phyloP scores from a whole-genome alignment of 2,113 vertebrate genomes.

The Fukomys damarensis region DNA sequence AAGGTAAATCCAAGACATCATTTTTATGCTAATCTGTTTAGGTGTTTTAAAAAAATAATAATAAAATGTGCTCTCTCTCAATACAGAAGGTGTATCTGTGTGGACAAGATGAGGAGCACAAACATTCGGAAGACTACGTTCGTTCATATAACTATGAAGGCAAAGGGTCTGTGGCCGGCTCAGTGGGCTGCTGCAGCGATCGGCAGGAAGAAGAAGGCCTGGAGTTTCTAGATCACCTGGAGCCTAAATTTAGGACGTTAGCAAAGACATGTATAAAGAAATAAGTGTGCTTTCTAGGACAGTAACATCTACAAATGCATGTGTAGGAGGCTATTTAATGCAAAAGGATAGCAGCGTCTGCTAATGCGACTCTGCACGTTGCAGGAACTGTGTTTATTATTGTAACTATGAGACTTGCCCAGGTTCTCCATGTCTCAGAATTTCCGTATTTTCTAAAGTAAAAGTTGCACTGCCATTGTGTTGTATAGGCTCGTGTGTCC shows the following conservation, averaged over 20 bases:
- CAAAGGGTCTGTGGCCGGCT: conserved; percentile 91
- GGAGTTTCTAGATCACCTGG: conserved; percentile 93
- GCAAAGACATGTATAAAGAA: conserved; percentile 89
- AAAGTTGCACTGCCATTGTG: not conserved
- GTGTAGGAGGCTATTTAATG: not conserved
- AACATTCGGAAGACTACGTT: conserved; percentile 90
- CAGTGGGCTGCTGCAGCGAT: conserved; percentile 94
- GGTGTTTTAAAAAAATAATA: conserved; percentile 84
- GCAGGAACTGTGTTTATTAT: not conserved
- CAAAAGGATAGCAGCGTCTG: not conserved
- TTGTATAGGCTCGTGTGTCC: not conserved
- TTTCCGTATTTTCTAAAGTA: not conserved
- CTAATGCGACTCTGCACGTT: too few relatives aligned
- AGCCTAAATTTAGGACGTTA: conserved; percentile 94
- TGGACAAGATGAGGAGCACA: conserved; percentile 89
- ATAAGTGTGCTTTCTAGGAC: conserved; percentile 71
- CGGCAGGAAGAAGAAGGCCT: conserved; percentile 88
- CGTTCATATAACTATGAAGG: conserved; percentile 93
- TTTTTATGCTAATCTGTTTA: conserved; percentile 87
- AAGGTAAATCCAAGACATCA: conserved; percentile 90
- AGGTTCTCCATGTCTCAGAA: not conserved
- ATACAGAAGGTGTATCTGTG: conserved; percentile 89
- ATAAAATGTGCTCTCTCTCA: conserved; percentile 77
- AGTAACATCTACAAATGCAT: not conserved
- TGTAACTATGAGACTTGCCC: not conserved